Base-by-base conservation (phyloP, 2,888 invertebrate species). In the Pterostichus madidus region DNA sequence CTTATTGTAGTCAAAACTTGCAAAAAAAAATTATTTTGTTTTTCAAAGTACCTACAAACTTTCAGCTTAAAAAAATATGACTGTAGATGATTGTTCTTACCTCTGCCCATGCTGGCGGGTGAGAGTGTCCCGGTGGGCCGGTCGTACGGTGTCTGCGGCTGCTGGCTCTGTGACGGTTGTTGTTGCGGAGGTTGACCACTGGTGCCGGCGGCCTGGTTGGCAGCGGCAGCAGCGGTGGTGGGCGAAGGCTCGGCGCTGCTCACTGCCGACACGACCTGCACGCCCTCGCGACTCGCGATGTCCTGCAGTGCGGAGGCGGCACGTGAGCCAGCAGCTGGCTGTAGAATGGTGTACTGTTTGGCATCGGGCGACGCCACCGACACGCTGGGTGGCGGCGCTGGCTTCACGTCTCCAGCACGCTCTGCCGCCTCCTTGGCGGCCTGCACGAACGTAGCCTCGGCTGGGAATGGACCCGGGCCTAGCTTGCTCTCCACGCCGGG, bases 331-430 rank as follows among this genome's bases (percentile, higher is more conserved):
- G 93, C 93, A 39, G 94, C 96, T 0, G 96, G 96, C 89, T 97
- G 96, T 84, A 97, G 91, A 86, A 96, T 96, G 84, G 96, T 97
- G 88, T 96, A 97, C 89, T 96, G 96, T 90, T 97, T 97, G 86
- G 89, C 86, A 87, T 87, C 91, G 35, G 90, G 90, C 80, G 91
- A 90, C 85, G 88, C 88, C 56, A 88, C 86, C 32, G 87, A 86
- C 24, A 86, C 79, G 81, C 85, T 85, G 11, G 84, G 85, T 83
- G 85, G 85, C 68, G 73, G 24, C 86, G 80, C 84, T 85, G 80
- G 56, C 39, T 84, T 59, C 86, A 83, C 52, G 85, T 85, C 39
- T 86, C 86, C 56, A 86, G 86, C 7, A 85, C 84, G 49, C 90
- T 90, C 68, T 89, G 56, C 7, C 13, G 59, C 11, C 17, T 24